Base-by-base conservation (phyloP, 2,888 invertebrate genomes). In the Baccha elongata region DNA sequence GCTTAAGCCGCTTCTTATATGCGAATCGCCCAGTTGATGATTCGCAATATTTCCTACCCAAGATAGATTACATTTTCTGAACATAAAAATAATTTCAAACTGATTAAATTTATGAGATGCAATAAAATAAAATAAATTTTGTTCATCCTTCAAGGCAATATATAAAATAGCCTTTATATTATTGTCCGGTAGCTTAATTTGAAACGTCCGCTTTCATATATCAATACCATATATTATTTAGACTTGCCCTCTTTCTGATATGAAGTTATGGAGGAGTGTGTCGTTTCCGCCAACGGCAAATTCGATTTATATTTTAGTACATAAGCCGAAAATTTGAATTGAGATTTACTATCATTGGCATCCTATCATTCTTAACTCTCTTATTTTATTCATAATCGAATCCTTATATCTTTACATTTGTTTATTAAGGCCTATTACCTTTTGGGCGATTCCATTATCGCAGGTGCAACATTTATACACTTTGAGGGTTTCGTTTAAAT, bases 91-190 rank as follows among this genome's bases (percentile, higher is more conserved):
- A 42, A 76, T 76, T 72, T 84, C 84, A 81, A 40, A 52, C 50
- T 64, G 64, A 67, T 73, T 46, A 73, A 76, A 81, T 76, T 84
- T 84, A 84, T 84, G 64, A 64, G 72, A 65, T 42, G 48, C 65
- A 84, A 84, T 84, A 81, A 84, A 84, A 76, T 81, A 65, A 81
- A 84, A 76, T 81, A 65, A 81, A 76, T 76, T 50, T 65, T 52
- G 10, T 46, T 53, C 69, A 62, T 69, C 62, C 73, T 58, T 37
- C 17, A 53, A 46, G 37, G 44, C 44, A 60, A 75, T 29, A 52
- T 60, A 29, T 52, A 44, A 75, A 44, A 75, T 46, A 3, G 44
- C 62, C 26, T 64, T 69, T 55, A 64, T 4, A 4, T 64, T 75
- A 76, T 76, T 76, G 76, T 69, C 53, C 62, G 53, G 46, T 69